Base-by-base conservation (phyloP, 2,888 invertebrate species). In the Xanthorhoe designata region DNA sequence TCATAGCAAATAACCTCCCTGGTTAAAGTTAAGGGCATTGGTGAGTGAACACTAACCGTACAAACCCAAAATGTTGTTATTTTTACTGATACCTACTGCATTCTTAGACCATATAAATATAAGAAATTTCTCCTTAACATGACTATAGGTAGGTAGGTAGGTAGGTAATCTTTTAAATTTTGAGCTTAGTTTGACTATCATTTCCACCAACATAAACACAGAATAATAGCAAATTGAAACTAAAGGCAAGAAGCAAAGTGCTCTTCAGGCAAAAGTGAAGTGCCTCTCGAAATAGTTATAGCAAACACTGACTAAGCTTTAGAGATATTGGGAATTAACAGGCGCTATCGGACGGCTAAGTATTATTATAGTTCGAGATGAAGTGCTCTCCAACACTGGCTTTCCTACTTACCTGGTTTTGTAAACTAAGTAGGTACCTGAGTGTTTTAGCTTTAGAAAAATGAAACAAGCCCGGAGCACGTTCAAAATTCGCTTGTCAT, bases 201-300 rank as follows among this genome's bases (percentile, higher is more conserved):
- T 10, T 32, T 32, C 10, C n/a, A 7, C 15, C 35, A 47, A 53
- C 35, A 29, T 35, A 35, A 32, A 51, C 32, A 52, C 29, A 32
- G 52, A 52, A 15, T 29, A 51, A 51, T 54, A 54, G 18, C 10
- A 54, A 54, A 54, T 24, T 32, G 47, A 57, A 29, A 47, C 45
- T 45, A 6, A 17, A 29, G 52, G 32, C 53, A 53, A 9, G 10
- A 53, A 53, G 17, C n/a, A 61, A 53, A 53, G 53, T 60, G 38
- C 38, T 15, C 45, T 60, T 59, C 29, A 18, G 29, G 29, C 42
- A 52, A 45, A 55, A 66, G 19, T 66, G 59, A 58, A 54, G 75
- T 71, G 72, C 77, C 65, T 67, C 67, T 69, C 60, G 54, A 58
- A 72, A 72, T 51, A 75, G 71, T 71, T 75, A 63, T 68, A 61